phyloP scores from a whole-genome alignment of 2,113 vertebrate species.

The Antigone vipio region DNA sequence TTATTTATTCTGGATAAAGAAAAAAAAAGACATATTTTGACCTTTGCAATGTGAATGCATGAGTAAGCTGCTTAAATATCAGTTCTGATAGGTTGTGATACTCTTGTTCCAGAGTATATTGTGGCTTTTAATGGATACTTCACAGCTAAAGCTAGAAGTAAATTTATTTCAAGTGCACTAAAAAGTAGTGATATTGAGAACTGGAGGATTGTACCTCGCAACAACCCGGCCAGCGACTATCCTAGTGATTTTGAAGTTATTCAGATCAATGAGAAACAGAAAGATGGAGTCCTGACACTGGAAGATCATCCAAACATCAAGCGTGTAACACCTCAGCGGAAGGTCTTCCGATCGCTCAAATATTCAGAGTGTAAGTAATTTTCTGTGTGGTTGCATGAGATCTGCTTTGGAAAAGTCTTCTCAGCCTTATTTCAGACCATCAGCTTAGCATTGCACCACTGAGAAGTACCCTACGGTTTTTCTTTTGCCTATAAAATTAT shows the following conservation, averaged over 20 bases:
- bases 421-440: neutral
- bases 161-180: slow-evolving; percentile 93
- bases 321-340: slow-evolving; percentile 92
- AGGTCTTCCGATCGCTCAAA: slow-evolving; percentile 92
- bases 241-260: slow-evolving; percentile 98
- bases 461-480: neutral
- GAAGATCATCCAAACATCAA: slow-evolving; percentile 97
- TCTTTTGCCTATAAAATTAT: neutral
- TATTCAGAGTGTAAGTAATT: slow-evolving; percentile 84
- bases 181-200: slow-evolving; percentile 80
- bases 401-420: neutral
- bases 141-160: slow-evolving; percentile 92
- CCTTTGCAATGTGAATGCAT: neutral
- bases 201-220: slow-evolving; percentile 92
- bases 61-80: neutral
- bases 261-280: slow-evolving; percentile 87
- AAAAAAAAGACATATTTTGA: neutral
- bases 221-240: slow-evolving; percentile 95
- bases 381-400: neutral
- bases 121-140: slow-evolving; percentile 92
- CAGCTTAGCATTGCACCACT: neutral
- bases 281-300: slow-evolving; percentile 81
- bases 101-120: slow-evolving; percentile 88
- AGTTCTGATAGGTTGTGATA: slow-evolving; percentile 32
- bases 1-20: neutral